Percentiles rank a stretch among this genome's conserved stretches.
These are phyloP conservation scores for Pseudotriccus pelzelni DNA, from an alignment of 2,797 vertebrate genomes.

Conservation along the genomic window DNA sequence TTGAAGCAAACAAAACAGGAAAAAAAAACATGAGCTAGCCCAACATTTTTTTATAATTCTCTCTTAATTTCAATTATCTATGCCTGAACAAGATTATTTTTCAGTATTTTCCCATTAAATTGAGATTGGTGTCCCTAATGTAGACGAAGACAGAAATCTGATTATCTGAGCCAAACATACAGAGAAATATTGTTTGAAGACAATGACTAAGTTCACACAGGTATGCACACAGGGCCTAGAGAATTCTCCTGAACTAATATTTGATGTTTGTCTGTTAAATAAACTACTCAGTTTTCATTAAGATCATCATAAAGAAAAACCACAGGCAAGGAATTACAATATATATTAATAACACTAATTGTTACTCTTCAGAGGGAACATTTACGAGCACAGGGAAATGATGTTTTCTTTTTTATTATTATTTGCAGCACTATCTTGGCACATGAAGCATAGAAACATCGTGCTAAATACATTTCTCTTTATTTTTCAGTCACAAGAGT, in stretches of 20 bases:
- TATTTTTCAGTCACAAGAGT: not conserved
- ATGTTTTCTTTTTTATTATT: not conserved
- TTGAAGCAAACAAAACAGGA: not conserved
- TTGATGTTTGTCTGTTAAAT: not conserved
- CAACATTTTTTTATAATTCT: not conserved
- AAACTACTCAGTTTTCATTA: slow-evolving; percentile 27
- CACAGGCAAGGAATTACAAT: not conserved
- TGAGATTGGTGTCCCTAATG: not conserved
- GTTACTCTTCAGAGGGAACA: slow-evolving; percentile 12
- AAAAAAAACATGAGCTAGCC: not conserved
- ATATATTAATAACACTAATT: not conserved
- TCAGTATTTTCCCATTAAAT: not conserved
- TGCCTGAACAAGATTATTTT: not conserved
- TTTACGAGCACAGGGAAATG: not conserved
- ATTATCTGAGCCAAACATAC: not conserved
- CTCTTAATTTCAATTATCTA: not conserved
- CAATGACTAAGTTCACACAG: not conserved
- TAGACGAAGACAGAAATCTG: not conserved
- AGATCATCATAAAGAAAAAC: not conserved
- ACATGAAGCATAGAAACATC: not conserved
- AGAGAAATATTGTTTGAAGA: not conserved
- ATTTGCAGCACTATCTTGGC: not conserved
- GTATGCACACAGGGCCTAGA: not conserved
- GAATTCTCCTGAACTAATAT: not conserved
- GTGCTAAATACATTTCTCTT: not conserved